Base-by-base conservation (phyloP, 1,140 invertebrate species). In the Drosophila baimaii region DNA sequence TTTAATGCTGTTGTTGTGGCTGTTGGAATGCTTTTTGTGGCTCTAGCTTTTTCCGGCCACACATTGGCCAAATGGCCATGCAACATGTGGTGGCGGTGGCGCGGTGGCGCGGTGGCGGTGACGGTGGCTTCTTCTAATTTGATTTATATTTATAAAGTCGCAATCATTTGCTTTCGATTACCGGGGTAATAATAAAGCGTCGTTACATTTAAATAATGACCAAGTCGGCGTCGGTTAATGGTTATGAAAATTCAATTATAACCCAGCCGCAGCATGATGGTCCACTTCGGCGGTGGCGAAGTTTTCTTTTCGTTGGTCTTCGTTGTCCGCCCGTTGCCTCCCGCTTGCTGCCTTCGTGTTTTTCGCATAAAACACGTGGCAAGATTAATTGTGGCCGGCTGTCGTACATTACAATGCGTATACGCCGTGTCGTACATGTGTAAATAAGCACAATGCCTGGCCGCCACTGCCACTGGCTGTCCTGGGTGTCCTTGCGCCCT, bases 221-320 rank as follows among this genome's bases (percentile, higher is more conserved):
- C 84, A 57, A 56, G 61, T 58, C 37, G 58, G 31, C 77, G 75
- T 68, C 77, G 86, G 75, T 81, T 89, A 83, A 89, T 89, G 84
- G 83, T 86, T 89, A 83, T 88, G 83, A 88, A 88, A 88, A 89
- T 88, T 88, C 80, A 88, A 88, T 88, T 88, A 89, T 88, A 89
- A 88, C 84, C 80, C 83, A 88, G 80, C 43, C 76, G 73, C 81
- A 84, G 61, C 83, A 89, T 49, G 71, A 77, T 89, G 84, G 83
- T 75, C 77, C 72, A 66, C 72, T 76, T 76, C 27, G 44, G n/a
- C 5, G 5, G n/a, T 2, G 5, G 31, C 19, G 2, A 54, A 54
- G 31, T 54, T 54, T 54, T 54, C 51, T 35, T 54, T 35, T 49
- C 15, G 15, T 47, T 31, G 3, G 2, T n/a, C 15, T 51, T 31